These are phyloP conservation scores for Alviniconcha strummeri DNA, from an alignment of 2,888 invertebrate species.

Conservation along the genomic window DNA sequence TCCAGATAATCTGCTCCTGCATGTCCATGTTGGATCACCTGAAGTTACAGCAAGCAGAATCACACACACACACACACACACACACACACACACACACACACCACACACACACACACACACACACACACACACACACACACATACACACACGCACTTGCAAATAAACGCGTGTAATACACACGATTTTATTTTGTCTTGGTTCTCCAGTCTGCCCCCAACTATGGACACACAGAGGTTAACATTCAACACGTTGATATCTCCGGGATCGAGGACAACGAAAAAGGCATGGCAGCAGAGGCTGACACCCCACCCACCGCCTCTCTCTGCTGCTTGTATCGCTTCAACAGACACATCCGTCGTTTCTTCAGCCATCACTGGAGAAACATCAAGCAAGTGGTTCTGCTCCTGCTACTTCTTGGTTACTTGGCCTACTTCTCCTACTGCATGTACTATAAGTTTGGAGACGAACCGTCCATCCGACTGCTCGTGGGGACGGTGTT, in stretches of 20 bases:
- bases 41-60: too few species aligned
- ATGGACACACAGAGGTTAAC: too few species aligned
- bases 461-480: constrained; percentile 50
- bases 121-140: neutral
- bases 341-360: neutral
- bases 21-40: too few species aligned
- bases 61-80: neutral
- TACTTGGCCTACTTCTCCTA: constrained; percentile 40
- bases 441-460: constrained; percentile 42
- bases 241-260: too few species aligned
- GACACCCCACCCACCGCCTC: neutral
- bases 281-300: too few species aligned
- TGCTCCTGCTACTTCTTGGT: constrained; percentile 24
- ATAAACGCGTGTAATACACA: too few species aligned
- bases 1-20: too few species aligned
- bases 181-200: too few species aligned
- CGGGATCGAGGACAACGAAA: too few species aligned
- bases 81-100: neutral
- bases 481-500: constrained; percentile 48
- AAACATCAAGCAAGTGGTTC: neutral
- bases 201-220: too few species aligned
- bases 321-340: constrained; percentile 23
- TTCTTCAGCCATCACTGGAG: neutral
- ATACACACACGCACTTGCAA: too few species aligned
- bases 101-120: neutral